These are phyloP conservation scores for Mythimna albipuncta DNA, from an alignment of 2,888 invertebrate genomes.

Conservation along the genomic window DNA sequence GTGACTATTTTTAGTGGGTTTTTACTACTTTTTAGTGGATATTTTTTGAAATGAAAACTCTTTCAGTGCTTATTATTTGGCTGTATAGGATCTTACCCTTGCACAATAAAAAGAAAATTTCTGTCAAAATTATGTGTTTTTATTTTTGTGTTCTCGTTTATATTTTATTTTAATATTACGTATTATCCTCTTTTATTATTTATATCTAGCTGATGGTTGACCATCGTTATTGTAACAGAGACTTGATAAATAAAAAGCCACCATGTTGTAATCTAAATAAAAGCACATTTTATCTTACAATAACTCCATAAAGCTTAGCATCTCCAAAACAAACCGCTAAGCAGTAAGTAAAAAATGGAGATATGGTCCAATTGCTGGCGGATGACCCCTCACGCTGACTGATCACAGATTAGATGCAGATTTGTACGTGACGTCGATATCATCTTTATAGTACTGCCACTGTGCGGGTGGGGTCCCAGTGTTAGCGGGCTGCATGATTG, in stretches of 20 bases:
- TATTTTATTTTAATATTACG: no score
- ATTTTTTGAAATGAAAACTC: background rate
- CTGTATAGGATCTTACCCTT: background rate
- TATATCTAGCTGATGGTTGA: background rate
- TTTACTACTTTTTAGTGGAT: background rate
- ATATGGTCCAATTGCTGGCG: conserved; percentile 66
- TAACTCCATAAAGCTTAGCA: background rate
- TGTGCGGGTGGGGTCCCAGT: conserved; percentile 63
- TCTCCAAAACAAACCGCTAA: conserved; percentile 20
- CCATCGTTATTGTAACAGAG: background rate
- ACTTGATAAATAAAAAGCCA: background rate
- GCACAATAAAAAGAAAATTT: background rate
- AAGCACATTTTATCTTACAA: no score
- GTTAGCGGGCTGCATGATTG: conserved; percentile 26
- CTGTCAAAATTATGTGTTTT: background rate
- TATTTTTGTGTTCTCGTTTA: no score
- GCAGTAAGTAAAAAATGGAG: conserved; percentile 64
- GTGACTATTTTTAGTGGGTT: background rate
- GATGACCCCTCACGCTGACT: conserved; percentile 69
- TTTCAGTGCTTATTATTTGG: background rate
- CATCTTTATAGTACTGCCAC: conserved; percentile 69
- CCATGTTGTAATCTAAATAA: no score
- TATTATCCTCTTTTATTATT: background rate
- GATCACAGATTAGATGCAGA: conserved; percentile 77
- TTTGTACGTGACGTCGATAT: conserved; percentile 79